Evolutionary conservation across 2,797 vertebrate species (phyloP).

Genomic region (Dromococcyx pavoninus): DNA sequence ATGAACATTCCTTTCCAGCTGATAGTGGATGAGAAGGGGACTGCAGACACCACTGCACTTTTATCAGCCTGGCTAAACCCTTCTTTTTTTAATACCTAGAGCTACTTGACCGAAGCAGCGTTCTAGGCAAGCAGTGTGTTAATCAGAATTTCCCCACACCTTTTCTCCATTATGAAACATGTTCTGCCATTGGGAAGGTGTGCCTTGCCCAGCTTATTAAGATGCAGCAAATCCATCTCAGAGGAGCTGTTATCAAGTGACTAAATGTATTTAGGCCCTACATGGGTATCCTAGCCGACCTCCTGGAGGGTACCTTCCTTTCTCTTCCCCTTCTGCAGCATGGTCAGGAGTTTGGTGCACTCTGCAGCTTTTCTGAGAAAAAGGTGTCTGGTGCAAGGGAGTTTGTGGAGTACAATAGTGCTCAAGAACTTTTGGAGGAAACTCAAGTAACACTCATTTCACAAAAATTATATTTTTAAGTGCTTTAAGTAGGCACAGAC

Average conservation of each 20-base stretch:
- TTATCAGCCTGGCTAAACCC: background rate
- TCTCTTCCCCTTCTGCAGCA: background rate
- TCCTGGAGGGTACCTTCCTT: background rate
- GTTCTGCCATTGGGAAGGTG: background rate
- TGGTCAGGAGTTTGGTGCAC: fast-evolving
- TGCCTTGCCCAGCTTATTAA: background rate
- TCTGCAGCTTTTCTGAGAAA: background rate
- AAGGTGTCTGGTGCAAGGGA: no score
- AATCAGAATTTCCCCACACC: background rate
- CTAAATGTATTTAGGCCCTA: background rate
- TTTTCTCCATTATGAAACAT: background rate
- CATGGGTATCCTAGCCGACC: background rate
- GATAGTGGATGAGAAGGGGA: background rate
- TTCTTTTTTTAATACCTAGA: background rate
- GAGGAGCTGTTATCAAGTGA: background rate
- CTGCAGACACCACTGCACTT: background rate
- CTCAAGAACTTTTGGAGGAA: background rate
- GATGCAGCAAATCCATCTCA: background rate
- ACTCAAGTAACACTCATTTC: background rate
- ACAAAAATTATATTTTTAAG: background rate
- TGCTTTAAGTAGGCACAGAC: background rate
- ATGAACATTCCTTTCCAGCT: background rate
- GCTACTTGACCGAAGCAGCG: background rate
- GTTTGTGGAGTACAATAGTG: background rate
- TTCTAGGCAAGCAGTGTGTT: background rate